Percentiles rank a stretch among this genome's conserved stretches.
Evolutionary conservation across 2,113 vertebrate genomes (phyloP).

Genomic region (Leucoraja erinaceus): DNA sequence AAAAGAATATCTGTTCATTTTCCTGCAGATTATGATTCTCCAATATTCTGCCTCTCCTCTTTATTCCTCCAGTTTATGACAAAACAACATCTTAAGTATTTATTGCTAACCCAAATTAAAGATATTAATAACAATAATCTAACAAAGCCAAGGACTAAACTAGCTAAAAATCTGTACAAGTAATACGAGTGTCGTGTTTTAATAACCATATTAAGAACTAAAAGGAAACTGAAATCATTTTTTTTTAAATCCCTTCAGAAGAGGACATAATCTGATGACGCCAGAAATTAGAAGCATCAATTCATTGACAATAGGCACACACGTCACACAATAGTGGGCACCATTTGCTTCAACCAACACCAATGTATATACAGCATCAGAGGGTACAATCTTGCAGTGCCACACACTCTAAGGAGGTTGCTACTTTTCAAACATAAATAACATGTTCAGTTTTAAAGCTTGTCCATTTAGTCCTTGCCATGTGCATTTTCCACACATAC

Average conservation of each 20-base stretch:
- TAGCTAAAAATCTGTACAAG: constrained; percentile 7
- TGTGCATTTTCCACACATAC: neutral
- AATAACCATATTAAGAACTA: constrained; percentile 14
- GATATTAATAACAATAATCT: neutral
- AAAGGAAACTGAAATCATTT: constrained; percentile 16
- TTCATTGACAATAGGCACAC: neutral
- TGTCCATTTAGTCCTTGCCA: neutral
- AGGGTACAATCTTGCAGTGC: neutral
- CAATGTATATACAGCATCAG: neutral
- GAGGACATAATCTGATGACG: neutral
- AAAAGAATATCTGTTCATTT: neutral
- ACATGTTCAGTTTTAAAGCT: neutral
- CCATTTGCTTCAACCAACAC: neutral
- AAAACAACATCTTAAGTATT: neutral
- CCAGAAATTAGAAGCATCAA: neutral
- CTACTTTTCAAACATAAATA: constrained; percentile 32
- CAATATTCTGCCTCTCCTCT: neutral
- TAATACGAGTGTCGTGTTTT: neutral
- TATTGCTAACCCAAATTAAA: neutral
- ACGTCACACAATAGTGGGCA: neutral
- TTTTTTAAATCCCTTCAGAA: neutral
- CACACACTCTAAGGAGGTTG: neutral
- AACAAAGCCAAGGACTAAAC: neutral
- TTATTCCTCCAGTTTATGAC: neutral
- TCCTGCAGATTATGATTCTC: neutral